These are phyloP conservation scores for Bufo bufo DNA, from an alignment of 2,113 vertebrate genomes.

Conservation along the genomic window DNA sequence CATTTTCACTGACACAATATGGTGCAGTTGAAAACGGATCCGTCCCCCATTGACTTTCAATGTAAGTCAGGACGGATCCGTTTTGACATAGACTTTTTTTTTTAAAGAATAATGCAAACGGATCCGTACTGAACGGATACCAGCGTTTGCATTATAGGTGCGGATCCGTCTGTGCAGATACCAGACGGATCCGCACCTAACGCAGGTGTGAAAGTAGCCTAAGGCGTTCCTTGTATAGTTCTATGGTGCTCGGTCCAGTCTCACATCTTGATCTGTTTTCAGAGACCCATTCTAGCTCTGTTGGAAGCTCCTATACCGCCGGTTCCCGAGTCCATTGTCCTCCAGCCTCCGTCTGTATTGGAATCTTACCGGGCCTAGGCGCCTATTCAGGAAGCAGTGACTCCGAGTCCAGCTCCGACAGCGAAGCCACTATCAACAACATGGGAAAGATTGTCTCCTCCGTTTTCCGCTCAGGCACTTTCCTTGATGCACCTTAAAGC, in stretches of 20 bases:
- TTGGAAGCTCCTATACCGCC: conserved; percentile 67
- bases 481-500: conserved; percentile 74
- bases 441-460: conserved; percentile 84
- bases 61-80: too few relatives aligned
- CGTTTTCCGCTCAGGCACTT: conserved; percentile 78
- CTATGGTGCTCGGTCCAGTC: background rate
- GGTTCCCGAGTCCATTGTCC: conserved; percentile 83
- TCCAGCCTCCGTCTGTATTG: conserved; percentile 89
- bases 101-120: too few relatives aligned
- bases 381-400: conserved; percentile 97
- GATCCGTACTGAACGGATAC: too few relatives aligned
- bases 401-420: conserved; percentile 95
- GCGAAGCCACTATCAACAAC: conserved; percentile 89
- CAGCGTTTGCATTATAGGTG: too few relatives aligned
- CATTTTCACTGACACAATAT: too few relatives aligned
- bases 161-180: too few relatives aligned
- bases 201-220: too few relatives aligned
- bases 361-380: conserved; percentile 91
- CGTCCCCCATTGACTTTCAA: too few relatives aligned
- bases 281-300: conserved; percentile 68
- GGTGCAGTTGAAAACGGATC: too few relatives aligned
- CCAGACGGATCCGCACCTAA: too few relatives aligned
- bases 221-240: background rate
- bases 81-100: too few relatives aligned
- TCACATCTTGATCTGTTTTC: background rate